Base-by-base conservation (phyloP, 2,888 invertebrate genomes). In the Netelia inedita region DNA sequence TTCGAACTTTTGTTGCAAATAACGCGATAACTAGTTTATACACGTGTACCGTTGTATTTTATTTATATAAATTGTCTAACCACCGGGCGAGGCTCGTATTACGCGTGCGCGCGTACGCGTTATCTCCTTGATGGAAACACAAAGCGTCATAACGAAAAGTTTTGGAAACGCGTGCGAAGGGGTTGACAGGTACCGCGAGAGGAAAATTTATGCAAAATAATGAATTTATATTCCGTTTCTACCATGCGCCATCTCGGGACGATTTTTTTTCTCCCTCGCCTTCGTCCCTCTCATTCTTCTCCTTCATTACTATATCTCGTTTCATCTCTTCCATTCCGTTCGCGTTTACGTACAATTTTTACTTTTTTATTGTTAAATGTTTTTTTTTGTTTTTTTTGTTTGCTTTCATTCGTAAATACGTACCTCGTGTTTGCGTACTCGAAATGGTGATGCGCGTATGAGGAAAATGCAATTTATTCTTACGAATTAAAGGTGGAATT, bases 141-240 rank as follows among this genome's bases (percentile, higher is more conserved):
- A 69, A 57, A 55, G 57, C 63, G 63, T 69, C 72, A 65, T 63
- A 72, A 72, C 79, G 72, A 72, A 79, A 79, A 79, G 55, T 79
- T 79, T 79, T 14, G 23, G 63, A 71, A 69, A 72, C 72, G 50
- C 46, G 43, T 43, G 53, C 55, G 35, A 35, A 35, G 19, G 16
- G 79, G 53, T 72, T 72, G 79, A 72, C 79, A 72, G 79, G 72
- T 72, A 72, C 19, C 35, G 35, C 35, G 19, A 63, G 71, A 61
- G 53, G 75, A 59, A 79, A 85, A 85, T 85, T 85, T 85, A 85
- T 85, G 85, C 85, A 79, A 85, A 85, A 85, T 85, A 85, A 85
- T 85, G 82, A 82, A 85, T 85, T 85, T 85, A 85, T 85, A 85
- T 85, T 82, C 85, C 53, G 79, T 79, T 35, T 82, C 79, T 79